Percentiles rank a stretch among this genome's conserved stretches.
Conservation (phyloP, 1,140 invertebrate species). For the Myzus persicae region DNA sequence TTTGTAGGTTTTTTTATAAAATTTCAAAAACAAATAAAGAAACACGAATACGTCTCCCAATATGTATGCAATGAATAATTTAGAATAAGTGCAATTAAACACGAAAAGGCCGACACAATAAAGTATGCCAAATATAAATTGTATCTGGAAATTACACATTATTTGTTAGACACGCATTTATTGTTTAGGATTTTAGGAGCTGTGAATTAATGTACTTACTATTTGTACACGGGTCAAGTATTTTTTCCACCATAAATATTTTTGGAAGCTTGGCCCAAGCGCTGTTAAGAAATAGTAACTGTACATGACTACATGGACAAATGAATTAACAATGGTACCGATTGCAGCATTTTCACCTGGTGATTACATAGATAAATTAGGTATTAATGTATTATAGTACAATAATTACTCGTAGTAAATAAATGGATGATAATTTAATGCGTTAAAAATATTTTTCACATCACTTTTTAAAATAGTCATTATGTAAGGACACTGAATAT, state of each 20-base stretch:
- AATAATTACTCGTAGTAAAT: not conserved
- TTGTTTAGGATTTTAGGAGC: not conserved
- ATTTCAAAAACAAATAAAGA: constrained; percentile 63
- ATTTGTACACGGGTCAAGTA: constrained; percentile 80
- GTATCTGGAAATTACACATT: constrained; percentile 61
- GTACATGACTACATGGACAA: constrained; percentile 81
- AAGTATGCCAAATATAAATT: constrained; percentile 62
- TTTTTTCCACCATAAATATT: constrained; percentile 83
- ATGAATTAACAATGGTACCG: constrained; percentile 70
- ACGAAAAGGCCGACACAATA: constrained; percentile 62
- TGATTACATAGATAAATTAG: constrained; percentile 56
- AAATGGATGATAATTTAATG: not conserved
- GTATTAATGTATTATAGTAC: no score
- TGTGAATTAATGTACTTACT: constrained; percentile 64
- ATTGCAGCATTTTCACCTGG: constrained; percentile 68
- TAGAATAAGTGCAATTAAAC: constrained; percentile 63
- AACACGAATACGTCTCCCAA: constrained; percentile 63
- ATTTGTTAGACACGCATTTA: not conserved
- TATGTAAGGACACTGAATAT: not conserved
- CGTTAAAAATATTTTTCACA: not conserved
- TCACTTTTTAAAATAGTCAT: not conserved
- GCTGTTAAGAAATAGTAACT: constrained; percentile 77
- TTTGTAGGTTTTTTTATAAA: constrained; percentile 66
- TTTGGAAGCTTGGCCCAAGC: constrained; percentile 73
- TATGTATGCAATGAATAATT: constrained; percentile 65